These are phyloP conservation scores for Girardia tigrina DNA, from an alignment of 2,888 invertebrate genomes.

Conservation along the genomic window DNA sequence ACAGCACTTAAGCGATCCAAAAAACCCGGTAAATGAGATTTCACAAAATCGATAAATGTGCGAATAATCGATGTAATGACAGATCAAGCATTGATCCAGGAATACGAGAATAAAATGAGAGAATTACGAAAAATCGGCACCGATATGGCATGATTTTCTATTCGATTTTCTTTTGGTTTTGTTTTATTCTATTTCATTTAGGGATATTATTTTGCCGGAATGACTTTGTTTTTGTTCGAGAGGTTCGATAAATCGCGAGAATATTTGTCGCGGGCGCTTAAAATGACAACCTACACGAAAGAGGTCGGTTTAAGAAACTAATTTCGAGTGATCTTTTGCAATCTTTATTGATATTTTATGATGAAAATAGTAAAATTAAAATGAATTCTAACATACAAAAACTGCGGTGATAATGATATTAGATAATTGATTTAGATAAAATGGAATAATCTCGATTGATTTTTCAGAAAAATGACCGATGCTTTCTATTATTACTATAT, in stretches of 20 bases:
- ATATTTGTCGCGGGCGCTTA: conserved; percentile 65
- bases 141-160: too few species aligned
- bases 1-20: conserved; percentile 60
- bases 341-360: too few species aligned
- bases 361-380: too few species aligned
- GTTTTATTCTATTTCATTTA: conserved; percentile 44
- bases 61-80: conserved; percentile 39
- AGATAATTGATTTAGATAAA: too few species aligned
- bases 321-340: too few species aligned
- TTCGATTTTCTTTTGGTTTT: neutral
- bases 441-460: too few species aligned
- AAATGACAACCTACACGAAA: conserved; percentile 51
- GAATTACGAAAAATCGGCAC: conserved; percentile 58
- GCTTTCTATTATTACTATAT: too few species aligned
- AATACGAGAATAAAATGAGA: conserved; percentile 63
- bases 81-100: conserved; percentile 61
- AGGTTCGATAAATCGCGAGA: conserved; percentile 69
- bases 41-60: neutral
- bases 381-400: too few species aligned
- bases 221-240: conserved; percentile 62
- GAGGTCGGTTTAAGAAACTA: conserved; percentile 41
- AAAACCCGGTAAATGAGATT: conserved; percentile 47
- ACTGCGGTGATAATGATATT: too few species aligned
- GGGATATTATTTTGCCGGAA: conserved; percentile 64
- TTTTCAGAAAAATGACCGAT: too few species aligned